Conservation (phyloP, 2,113 vertebrate genomes). For the Mystacornis crossleyi region DNA sequence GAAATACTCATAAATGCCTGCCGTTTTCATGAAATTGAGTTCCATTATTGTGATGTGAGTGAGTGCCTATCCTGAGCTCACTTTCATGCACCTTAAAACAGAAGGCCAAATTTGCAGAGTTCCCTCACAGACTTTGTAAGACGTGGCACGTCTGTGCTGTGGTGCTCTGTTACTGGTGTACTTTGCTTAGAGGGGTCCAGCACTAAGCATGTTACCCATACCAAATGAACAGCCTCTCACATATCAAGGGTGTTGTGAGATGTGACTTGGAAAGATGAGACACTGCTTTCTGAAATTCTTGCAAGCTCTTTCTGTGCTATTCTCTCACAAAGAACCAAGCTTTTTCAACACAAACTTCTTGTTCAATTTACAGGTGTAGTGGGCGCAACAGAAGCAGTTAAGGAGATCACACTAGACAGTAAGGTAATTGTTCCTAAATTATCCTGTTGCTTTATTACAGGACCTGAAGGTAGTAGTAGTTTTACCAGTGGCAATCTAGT, state of each 20-base stretch:
- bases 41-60: background rate
- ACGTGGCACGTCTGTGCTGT: background rate
- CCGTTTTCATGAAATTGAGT: background rate
- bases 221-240: background rate
- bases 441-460: background rate
- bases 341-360: background rate
- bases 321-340: background rate
- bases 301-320: background rate
- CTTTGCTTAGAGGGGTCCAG: background rate
- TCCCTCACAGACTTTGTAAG: background rate
- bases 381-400: conserved; percentile 86
- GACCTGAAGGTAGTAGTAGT: background rate
- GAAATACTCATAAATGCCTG: background rate
- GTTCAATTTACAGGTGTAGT: conserved; percentile 76
- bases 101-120: background rate
- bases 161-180: background rate
- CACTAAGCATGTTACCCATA: background rate
- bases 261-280: background rate
- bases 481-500: background rate
- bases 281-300: background rate
- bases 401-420: conserved; percentile 92
- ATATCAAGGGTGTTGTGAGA: background rate
- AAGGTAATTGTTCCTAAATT: conserved; percentile 79
- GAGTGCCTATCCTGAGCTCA: background rate
- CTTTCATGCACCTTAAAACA: background rate